Percentiles rank a stretch among this genome's conserved stretches.
Conservation (phyloP, 2,888 invertebrate species). For the Gibbula magus region DNA sequence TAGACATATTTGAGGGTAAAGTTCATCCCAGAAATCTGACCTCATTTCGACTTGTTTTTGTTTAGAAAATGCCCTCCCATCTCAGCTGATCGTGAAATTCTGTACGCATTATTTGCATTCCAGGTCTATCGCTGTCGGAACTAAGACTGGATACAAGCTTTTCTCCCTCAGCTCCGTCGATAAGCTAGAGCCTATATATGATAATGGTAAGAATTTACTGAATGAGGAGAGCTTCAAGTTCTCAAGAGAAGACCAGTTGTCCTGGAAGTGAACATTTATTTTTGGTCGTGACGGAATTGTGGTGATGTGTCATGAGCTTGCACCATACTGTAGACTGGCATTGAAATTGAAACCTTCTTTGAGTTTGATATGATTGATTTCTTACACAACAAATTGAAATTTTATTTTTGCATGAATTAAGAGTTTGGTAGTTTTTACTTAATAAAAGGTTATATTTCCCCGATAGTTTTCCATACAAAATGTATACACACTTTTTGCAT, state of each 20-base stretch:
- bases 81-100: background rate
- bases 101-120: slow-evolving; percentile 41
- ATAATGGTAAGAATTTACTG: slow-evolving; percentile 80
- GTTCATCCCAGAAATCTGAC: slow-evolving; percentile 4
- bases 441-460: no score
- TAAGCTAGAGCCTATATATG: slow-evolving; percentile 91
- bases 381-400: no score
- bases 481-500: no score
- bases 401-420: no score
- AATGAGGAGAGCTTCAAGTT: background rate
- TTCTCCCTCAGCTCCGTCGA: slow-evolving; percentile 87
- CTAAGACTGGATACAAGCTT: slow-evolving; percentile 91
- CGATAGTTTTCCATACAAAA: no score
- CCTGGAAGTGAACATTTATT: background rate
- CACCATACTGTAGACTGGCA: background rate
- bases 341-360: no score
- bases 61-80: background rate
- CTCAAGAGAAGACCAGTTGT: no score
- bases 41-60: slow-evolving; percentile 14
- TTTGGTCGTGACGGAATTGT: background rate
- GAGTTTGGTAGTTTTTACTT: no score
- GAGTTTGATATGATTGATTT: no score
- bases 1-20: slow-evolving; percentile 59
- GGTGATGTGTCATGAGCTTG: background rate
- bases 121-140: slow-evolving; percentile 91